Evolutionary conservation across 1,140 invertebrate species (phyloP).

Genomic region (Drosophila pallidifrons): DNA sequence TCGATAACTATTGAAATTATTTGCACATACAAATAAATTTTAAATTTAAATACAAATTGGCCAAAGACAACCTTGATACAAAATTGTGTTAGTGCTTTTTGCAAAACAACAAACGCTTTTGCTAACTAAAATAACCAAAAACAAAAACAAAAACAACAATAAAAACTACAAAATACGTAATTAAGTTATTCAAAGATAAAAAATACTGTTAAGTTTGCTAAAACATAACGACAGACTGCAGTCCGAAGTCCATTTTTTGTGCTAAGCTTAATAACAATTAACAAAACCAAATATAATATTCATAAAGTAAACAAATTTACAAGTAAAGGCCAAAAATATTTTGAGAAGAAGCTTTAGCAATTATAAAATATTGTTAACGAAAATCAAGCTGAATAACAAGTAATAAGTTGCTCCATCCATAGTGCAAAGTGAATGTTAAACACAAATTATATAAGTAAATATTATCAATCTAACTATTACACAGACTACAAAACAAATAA

Average conservation of each 20-base stretch:
- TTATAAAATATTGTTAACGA: constrained; percentile 10
- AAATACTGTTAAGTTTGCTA: constrained; percentile 30
- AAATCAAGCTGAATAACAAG: constrained; percentile 34
- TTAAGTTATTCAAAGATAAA: constrained; percentile 7
- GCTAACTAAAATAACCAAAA: constrained; percentile 41
- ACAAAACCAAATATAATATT: constrained; percentile 14
- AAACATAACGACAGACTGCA: constrained; percentile 30
- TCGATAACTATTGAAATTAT: constrained; percentile 9
- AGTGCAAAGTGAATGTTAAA: constrained; percentile 46
- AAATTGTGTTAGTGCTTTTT: constrained; percentile 45
- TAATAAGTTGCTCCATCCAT: constrained; percentile 68
- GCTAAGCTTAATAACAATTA: constrained; percentile 41
- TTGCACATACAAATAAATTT: constrained; percentile 9
- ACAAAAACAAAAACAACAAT: background rate
- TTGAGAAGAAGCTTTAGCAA: constrained; percentile 32
- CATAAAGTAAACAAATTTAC: constrained; percentile 18
- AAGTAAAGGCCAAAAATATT: constrained; percentile 15
- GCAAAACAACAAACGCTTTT: constrained; percentile 59
- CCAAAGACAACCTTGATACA: constrained; percentile 11
- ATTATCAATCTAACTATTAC: constrained; percentile 13
- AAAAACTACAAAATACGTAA: constrained; percentile 3
- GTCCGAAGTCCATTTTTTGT: constrained; percentile 74
- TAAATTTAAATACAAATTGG: constrained; percentile 21
- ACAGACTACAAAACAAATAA: background rate
- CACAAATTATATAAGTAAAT: constrained; percentile 25